A percentile compares a stretch with the other conserved stretches of the same genome.
These are phyloP conservation scores for Sebastiscus albofasciatus DNA, from an alignment of 2,797 vertebrate species.

Conservation along the genomic window DNA sequence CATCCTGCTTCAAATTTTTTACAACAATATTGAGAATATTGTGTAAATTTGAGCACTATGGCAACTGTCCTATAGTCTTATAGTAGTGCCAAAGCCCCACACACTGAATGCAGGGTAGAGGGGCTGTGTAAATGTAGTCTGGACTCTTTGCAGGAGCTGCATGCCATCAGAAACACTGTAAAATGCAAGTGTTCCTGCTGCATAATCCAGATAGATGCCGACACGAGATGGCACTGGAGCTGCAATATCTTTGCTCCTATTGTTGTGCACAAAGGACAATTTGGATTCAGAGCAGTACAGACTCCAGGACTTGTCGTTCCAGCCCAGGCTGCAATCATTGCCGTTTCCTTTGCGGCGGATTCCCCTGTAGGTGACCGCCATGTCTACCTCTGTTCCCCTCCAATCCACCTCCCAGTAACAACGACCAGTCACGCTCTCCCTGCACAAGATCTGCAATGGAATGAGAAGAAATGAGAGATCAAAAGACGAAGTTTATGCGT, in stretches of 20 bases:
- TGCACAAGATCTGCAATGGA: constrained; percentile 76
- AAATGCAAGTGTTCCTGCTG: constrained; percentile 78
- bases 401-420: constrained; percentile 87
- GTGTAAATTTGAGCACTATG: neutral
- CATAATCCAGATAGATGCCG: constrained; percentile 83
- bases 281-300: constrained; percentile 84
- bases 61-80: constrained; percentile 63
- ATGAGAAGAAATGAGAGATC: neutral
- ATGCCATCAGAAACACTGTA: constrained; percentile 82
- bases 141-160: constrained; percentile 81
- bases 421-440: constrained; percentile 73
- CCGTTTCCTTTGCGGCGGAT: constrained; percentile 79
- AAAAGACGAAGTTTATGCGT: neutral
- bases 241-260: constrained; percentile 74
- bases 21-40: neutral
- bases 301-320: constrained; percentile 87
- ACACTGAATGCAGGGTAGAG: constrained; percentile 86
- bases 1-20: neutral
- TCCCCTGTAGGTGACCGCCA: constrained; percentile 79
- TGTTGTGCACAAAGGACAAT: constrained; percentile 82
- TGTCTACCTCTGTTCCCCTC: constrained; percentile 80
- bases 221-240: constrained; percentile 72
- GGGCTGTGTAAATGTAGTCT: constrained; percentile 80
- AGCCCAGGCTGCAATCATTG: constrained; percentile 83
- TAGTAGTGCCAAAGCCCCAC: constrained; percentile 81